Evolutionary conservation across 2,797 vertebrate genomes (phyloP).

Genomic region (Taenioides sp.): DNA sequence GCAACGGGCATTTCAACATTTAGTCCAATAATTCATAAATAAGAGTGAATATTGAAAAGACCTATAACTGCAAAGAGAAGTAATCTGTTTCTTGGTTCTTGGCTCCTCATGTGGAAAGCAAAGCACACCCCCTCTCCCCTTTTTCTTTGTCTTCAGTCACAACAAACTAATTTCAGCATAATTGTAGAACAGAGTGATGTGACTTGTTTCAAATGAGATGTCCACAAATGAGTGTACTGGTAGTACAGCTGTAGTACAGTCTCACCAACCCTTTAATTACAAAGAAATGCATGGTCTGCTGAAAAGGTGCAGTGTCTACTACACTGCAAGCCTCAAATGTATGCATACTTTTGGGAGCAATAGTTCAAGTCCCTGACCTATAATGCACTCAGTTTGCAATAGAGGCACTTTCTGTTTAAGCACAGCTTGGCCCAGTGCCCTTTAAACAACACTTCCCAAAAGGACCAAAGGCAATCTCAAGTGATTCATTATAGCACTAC

Average conservation of each 20-base stretch:
- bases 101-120: no score
- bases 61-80: no score
- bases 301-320: slow-evolving; percentile 18
- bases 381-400: slow-evolving; percentile 45
- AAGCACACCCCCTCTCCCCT: no score
- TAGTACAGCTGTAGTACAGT: slow-evolving; percentile 19
- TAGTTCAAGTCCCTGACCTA: slow-evolving; percentile 36
- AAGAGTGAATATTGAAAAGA: not conserved
- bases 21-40: not conserved
- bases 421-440: slow-evolving; percentile 36
- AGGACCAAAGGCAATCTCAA: slow-evolving; percentile 49
- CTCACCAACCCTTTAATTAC: slow-evolving; percentile 14
- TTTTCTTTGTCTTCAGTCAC: no score
- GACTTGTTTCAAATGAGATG: slow-evolving; percentile 58
- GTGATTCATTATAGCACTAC: slow-evolving; percentile 55
- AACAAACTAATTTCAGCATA: no score
- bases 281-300: slow-evolving; percentile 13
- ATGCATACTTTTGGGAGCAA: slow-evolving; percentile 26
- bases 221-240: slow-evolving; percentile 41
- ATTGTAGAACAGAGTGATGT: slow-evolving; percentile 10
- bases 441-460: slow-evolving; percentile 46
- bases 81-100: no score
- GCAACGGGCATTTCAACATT: not conserved
- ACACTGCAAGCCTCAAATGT: slow-evolving; percentile 11
- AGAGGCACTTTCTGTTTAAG: slow-evolving; percentile 37